These are phyloP conservation scores for Daktulosphaira vitifoliae DNA, from an alignment of 1,140 invertebrate genomes.

Conservation along the genomic window DNA sequence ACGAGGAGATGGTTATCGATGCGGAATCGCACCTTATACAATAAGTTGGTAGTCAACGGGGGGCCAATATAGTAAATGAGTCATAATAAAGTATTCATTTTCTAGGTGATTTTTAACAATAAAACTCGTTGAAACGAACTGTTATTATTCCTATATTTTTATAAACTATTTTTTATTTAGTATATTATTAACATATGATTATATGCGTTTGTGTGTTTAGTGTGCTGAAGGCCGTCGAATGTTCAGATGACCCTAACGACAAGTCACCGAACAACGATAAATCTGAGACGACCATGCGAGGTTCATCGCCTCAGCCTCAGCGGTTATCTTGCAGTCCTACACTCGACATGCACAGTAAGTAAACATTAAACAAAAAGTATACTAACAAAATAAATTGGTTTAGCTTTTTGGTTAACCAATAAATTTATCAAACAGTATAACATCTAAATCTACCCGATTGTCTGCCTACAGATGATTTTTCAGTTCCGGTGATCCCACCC, in stretches of 20 bases:
- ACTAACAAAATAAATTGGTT: too few species aligned
- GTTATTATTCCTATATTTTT: not conserved
- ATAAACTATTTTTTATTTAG: not conserved
- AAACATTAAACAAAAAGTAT: too few species aligned
- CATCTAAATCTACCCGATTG: constrained; percentile 39
- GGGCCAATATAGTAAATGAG: constrained; percentile 10
- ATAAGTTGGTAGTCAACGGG: not conserved
- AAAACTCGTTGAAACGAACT: not conserved
- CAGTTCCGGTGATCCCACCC: constrained; percentile 30
- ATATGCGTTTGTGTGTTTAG: constrained; percentile 9
- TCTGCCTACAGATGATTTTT: constrained; percentile 38
- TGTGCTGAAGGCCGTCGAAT: constrained; percentile 34
- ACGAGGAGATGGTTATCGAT: constrained; percentile 17
- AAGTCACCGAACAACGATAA: constrained; percentile 15
- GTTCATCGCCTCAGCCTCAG: constrained; percentile 21
- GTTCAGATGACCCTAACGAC: constrained; percentile 16
- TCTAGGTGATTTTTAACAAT: constrained; percentile 9
- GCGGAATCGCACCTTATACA: not conserved
- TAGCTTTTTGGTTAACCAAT: too few species aligned
- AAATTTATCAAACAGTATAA: too few species aligned
- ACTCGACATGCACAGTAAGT: constrained; percentile 33
- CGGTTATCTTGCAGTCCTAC: constrained; percentile 31
- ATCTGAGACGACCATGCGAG: constrained; percentile 15
- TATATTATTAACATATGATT: too few species aligned
- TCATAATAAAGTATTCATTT: constrained; percentile 28